A percentile compares a stretch with the other conserved stretches of the same genome.
phyloP scores from a whole-genome alignment of 2,113 vertebrate genomes.

The Geothlypis trichas region DNA sequence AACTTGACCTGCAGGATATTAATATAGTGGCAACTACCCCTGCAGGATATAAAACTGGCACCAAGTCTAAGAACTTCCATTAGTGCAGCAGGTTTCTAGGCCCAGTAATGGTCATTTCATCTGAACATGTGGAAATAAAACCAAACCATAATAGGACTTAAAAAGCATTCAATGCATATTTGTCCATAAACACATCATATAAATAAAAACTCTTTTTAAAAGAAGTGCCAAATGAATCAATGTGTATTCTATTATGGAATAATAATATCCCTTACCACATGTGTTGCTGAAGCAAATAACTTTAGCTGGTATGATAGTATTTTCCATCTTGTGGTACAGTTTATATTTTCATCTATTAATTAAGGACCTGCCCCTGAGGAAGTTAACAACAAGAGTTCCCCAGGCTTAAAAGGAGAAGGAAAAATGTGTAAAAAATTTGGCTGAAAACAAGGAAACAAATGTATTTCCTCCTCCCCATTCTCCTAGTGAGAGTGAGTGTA shows the following conservation, averaged over 20 bases:
- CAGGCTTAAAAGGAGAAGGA: constrained; percentile 14
- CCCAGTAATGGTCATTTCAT: constrained; percentile 65
- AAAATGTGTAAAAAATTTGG: constrained; percentile 55
- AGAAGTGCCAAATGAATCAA: constrained; percentile 70
- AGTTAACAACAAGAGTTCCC: background rate
- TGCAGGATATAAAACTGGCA: constrained; percentile 55
- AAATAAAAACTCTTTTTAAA: constrained; percentile 66
- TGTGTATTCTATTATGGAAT: constrained; percentile 69
- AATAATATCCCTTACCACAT: constrained; percentile 69
- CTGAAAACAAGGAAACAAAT: constrained; percentile 35
- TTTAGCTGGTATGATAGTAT: constrained; percentile 59
- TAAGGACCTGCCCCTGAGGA: constrained; percentile 32
- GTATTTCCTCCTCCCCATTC: background rate
- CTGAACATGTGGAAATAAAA: constrained; percentile 74
- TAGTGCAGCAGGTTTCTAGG: constrained; percentile 4
- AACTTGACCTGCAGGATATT: constrained; percentile 73
- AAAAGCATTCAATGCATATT: constrained; percentile 69
- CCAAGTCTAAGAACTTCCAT: constrained; percentile 59
- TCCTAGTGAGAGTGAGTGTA: background rate
- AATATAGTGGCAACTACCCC: constrained; percentile 66
- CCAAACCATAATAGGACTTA: constrained; percentile 65
- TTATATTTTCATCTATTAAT: constrained; percentile 50
- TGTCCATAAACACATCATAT: constrained; percentile 73
- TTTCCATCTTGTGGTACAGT: constrained; percentile 66
- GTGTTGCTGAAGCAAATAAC: constrained; percentile 45